Conservation (phyloP, 2,888 invertebrate species). For the Melanostoma scalare region DNA sequence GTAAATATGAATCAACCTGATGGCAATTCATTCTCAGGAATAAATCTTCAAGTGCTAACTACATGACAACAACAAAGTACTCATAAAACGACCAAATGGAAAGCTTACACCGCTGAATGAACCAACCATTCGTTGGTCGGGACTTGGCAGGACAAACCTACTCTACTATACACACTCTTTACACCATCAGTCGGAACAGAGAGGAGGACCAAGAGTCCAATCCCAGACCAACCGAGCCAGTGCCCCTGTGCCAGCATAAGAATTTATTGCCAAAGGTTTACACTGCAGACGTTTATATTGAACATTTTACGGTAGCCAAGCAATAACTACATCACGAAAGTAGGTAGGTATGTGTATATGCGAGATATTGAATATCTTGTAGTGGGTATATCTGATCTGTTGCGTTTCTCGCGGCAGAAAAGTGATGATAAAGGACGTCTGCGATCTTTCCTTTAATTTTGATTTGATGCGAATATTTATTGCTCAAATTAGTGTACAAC, state of each 20-base stretch:
- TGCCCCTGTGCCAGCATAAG: conserved; percentile 17
- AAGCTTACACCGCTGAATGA: conserved; percentile 73
- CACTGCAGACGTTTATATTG: conserved; percentile 62
- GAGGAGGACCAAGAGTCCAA: conserved; percentile 6
- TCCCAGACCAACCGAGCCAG: not conserved
- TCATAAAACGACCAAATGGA: conserved; percentile 73
- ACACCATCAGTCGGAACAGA: conserved; percentile 18
- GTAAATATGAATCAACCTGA: conserved; percentile 77
- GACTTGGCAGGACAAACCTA: conserved; percentile 58
- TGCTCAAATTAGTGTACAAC: conserved; percentile 80
- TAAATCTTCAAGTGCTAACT: conserved; percentile 82
- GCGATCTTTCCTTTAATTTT: conserved; percentile 78
- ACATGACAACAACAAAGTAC: conserved; percentile 82
- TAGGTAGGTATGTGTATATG: not conserved
- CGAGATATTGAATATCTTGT: conserved; percentile 59
- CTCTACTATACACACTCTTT: not conserved
- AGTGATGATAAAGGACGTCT: conserved; percentile 66
- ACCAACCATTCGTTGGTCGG: conserved; percentile 70
- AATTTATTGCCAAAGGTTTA: conserved; percentile 57
- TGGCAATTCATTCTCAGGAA: conserved; percentile 82
- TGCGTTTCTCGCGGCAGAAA: conserved; percentile 35
- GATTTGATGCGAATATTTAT: conserved; percentile 81
- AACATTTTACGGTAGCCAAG: conserved; percentile 66
- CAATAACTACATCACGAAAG: conserved; percentile 66
- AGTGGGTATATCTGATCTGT: conserved; percentile 51